phyloP scores from a whole-genome alignment of 2,797 vertebrate genomes.

The Melanotaenia maccullochi region DNA sequence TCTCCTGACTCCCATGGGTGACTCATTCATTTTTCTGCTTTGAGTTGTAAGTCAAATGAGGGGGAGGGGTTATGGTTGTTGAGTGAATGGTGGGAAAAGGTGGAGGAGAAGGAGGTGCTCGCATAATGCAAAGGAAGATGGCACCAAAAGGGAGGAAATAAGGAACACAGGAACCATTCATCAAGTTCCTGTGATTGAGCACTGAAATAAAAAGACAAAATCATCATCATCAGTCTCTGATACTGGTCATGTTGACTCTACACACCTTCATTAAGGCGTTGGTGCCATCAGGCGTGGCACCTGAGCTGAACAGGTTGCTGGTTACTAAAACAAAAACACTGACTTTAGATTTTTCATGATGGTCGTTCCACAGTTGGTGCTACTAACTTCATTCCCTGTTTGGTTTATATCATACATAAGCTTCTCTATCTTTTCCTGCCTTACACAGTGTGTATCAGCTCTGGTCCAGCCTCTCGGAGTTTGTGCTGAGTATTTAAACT shows the following conservation, averaged over 20 bases:
- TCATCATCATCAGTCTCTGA: too few species aligned
- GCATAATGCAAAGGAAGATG: slow-evolving; percentile 31
- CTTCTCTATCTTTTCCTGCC: slow-evolving; percentile 24
- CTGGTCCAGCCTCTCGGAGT: slow-evolving; percentile 96
- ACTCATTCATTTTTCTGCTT: slow-evolving; percentile 56
- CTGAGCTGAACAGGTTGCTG: too few species aligned
- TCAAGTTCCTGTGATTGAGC: slow-evolving; percentile 48
- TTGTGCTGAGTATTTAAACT: slow-evolving; percentile 97
- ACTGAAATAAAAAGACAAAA: slow-evolving; percentile 30
- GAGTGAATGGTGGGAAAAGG: slow-evolving; percentile 34
- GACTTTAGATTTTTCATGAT: neutral
- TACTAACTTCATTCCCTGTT: slow-evolving; percentile 5
- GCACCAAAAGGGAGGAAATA: slow-evolving; percentile 11
- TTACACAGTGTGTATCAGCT: slow-evolving; percentile 90
- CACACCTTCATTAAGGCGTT: neutral
- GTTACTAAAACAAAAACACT: neutral
- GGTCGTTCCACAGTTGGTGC: neutral
- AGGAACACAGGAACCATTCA: slow-evolving; percentile 53
- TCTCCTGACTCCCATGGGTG: slow-evolving; percentile 48
- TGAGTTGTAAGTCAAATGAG: slow-evolving; percentile 60
- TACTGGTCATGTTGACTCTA: too few species aligned
- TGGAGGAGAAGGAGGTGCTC: slow-evolving; percentile 32
- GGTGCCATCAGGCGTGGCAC: too few species aligned
- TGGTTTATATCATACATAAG: neutral
- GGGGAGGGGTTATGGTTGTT: slow-evolving; percentile 16